Evolutionary conservation across 1,140 invertebrate genomes (phyloP).

Genomic region (Leptopilina boulardi): DNA sequence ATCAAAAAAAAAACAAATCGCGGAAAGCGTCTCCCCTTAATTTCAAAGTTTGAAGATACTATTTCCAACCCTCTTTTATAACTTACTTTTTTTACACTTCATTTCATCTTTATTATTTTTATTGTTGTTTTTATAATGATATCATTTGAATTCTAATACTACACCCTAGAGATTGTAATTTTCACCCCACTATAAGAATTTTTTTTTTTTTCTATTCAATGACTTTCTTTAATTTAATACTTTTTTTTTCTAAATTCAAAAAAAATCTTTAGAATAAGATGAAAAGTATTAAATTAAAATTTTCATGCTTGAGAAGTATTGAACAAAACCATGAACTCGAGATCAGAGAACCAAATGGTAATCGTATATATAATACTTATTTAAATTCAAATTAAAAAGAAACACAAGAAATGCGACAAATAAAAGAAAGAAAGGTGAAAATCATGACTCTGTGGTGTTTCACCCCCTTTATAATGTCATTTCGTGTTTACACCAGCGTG

Average conservation of each 20-base stretch:
- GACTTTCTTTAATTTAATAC: not conserved
- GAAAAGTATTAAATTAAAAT: no score
- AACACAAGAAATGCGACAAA: constrained; percentile 35
- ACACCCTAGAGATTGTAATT: constrained; percentile 57
- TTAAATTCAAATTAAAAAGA: constrained; percentile 46
- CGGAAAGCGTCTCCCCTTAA: constrained; percentile 45
- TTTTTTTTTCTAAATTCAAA: not conserved
- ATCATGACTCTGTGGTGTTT: constrained; percentile 35
- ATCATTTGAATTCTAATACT: constrained; percentile 71
- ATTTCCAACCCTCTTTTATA: constrained; percentile 41
- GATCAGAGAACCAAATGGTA: constrained; percentile 23
- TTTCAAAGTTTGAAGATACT: constrained; percentile 55
- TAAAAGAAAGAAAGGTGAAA: constrained; percentile 2
- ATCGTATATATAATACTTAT: constrained; percentile 33
- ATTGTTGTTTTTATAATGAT: constrained; percentile 68
- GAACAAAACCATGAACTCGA: constrained; percentile 42
- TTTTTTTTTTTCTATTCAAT: not conserved
- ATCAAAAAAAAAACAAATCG: constrained; percentile 23
- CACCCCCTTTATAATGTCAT: constrained; percentile 45
- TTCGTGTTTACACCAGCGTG: constrained; percentile 48
- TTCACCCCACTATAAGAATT: constrained; percentile 39
- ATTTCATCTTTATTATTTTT: constrained; percentile 69
- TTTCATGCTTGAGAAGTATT: not conserved
- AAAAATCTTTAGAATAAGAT: not conserved
- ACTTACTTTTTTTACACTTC: constrained; percentile 51